These are phyloP conservation scores for Scopus umbretta DNA, from an alignment of 2,113 vertebrate species.

Conservation along the genomic window DNA sequence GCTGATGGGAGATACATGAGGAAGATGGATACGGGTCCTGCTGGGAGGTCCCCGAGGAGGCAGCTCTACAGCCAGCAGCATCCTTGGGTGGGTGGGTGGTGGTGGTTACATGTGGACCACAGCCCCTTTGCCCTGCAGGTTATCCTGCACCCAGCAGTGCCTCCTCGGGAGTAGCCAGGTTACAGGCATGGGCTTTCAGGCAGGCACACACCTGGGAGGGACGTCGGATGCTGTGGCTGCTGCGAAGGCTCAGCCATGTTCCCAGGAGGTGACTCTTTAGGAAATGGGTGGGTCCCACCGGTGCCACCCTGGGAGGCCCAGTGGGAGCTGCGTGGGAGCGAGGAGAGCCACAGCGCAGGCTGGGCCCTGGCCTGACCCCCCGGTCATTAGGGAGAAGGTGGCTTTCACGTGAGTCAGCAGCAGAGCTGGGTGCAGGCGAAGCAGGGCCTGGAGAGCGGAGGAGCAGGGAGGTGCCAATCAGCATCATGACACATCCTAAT, in stretches of 20 bases:
- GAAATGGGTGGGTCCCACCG: constrained; percentile 29
- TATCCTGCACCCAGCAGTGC: neutral
- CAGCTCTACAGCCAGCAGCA: neutral
- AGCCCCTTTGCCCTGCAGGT: neutral
- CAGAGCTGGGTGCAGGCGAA: neutral
- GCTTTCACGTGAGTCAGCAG: constrained; percentile 9
- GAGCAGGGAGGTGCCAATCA: neutral
- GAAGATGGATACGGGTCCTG: neutral
- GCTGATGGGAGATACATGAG: neutral
- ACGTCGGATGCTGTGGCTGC: neutral
- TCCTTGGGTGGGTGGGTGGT: too few relatives aligned
- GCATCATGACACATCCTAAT: neutral
- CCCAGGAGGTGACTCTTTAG: constrained; percentile 57
- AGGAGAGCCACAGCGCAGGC: neutral
- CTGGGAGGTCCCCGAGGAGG: neutral
- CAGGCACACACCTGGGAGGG: neutral
- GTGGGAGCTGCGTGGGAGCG: constrained; percentile 24
- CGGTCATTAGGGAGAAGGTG: neutral
- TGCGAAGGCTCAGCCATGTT: neutral
- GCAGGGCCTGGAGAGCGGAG: neutral
- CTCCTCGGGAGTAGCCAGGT: neutral
- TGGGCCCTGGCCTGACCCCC: neutral
- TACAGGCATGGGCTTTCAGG: neutral
- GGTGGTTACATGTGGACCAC: neutral
- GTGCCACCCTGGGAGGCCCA: neutral